A percentile compares a stretch with the other conserved stretches of the same genome.
Conservation (phyloP, 2,797 vertebrate genomes). For the Simalia tracyae region DNA sequence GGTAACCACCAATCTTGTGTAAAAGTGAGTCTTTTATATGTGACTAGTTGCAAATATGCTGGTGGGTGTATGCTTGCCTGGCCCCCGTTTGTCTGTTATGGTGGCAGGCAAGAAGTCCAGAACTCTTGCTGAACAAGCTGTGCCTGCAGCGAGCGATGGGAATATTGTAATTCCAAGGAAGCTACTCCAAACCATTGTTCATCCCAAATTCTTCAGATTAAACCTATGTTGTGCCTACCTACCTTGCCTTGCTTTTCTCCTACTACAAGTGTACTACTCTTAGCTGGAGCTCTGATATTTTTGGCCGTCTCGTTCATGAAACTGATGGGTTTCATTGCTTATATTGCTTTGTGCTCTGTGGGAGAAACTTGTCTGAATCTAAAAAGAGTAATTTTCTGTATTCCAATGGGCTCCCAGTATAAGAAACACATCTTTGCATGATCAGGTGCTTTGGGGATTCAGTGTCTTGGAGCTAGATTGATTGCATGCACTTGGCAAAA, state of each 20-base stretch:
- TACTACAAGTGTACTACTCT: background rate
- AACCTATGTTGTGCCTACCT: background rate
- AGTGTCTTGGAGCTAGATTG: background rate
- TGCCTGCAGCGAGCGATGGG: background rate
- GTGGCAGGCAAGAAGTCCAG: background rate
- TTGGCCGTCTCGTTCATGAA: background rate
- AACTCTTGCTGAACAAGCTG: background rate
- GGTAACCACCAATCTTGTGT: background rate
- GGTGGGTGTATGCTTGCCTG: background rate
- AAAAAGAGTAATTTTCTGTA: background rate
- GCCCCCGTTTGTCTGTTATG: background rate
- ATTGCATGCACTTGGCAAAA: background rate
- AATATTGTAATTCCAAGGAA: background rate
- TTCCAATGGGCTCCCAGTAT: background rate
- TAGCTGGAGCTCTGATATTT: background rate
- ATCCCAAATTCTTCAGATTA: background rate
- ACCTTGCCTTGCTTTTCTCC: background rate
- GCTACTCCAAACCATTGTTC: background rate
- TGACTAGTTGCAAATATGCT: background rate
- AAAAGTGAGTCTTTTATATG: background rate
- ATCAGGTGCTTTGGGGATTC: background rate
- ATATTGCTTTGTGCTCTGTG: background rate
- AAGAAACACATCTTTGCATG: background rate
- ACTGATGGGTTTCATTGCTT: background rate
- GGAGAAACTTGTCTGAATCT: background rate